Evolutionary conservation across 92 coral and sea anemone genomes (phyloP), one percentile per base, ranked within the genome.

Genomic region (Zoanthus gigantus): DNA sequence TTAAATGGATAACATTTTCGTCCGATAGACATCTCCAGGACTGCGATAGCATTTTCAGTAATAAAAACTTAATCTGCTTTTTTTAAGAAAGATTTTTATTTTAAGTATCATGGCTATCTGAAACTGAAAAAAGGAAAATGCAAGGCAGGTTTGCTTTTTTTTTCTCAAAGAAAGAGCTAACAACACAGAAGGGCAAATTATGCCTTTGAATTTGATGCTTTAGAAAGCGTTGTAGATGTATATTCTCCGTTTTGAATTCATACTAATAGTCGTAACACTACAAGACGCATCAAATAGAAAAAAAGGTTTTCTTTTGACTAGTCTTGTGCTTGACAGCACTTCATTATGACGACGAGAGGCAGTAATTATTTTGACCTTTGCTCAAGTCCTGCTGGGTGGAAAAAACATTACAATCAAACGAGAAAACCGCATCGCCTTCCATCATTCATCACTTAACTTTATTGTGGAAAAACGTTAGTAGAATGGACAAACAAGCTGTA

Each of bases 331-430:
- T 81, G 73, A 31, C 3, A 56, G 50, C 45, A n/a, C 32, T n/a
- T 48, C 28, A 4, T 76, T 30, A 32, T 80, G 73, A 61, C 15
- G 31, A 50, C 9, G 44, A 56, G 67, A 31, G 53, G 57, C 23
- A 47, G 29, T 56, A 81, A 81, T 65, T 57, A n/a, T 63, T 81
- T 81, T 81, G 85, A 81, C 85, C 85, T 81, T 81, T 81, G 85
- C 54, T 44, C 85, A 46, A 45, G 31, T 81, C 85, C 74, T 11
- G 85, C 85, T 81, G 85, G 57, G 85, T 67, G 60, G 29, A 66
- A 81, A 81, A 81, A 53, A 30, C 82, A 77, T 77, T 58, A 74
- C 83, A 79, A 29, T 60, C 56, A 57, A 58, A 37, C 54, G 72
- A 78, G 50, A 15, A 42, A 34, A 81, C 74, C 74, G 74, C 74